Base-by-base conservation (phyloP, 2,888 invertebrate genomes). In the Chirona hameri region DNA sequence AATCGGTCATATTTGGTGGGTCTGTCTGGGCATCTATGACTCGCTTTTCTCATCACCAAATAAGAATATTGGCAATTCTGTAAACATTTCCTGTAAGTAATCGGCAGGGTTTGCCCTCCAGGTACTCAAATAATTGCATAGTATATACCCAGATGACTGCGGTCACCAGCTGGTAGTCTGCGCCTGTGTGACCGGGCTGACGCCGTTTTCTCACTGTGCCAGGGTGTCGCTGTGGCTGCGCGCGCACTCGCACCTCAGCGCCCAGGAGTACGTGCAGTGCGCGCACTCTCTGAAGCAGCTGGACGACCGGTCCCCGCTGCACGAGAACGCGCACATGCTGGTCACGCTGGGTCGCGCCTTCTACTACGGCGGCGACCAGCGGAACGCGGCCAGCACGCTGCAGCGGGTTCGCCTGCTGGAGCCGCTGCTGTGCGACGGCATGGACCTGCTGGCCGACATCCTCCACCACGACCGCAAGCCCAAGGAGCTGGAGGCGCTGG, bases 321-420 rank as follows among this genome's bases (percentile, higher is more conserved):
- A 92, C 84, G 92, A 93, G 86, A 94, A 93, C 87, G 91, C 91
- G 65, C 90, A 91, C 84, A 87, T 94, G 72, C 88, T 94, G 83
- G 91, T 92, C 0, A 90, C 91, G 81, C 91, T 94, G 86, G 95
- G 93, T 0, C 92, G 93, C 87, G 92, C 93, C 82, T 91, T 93
- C 86, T 92, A 93, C 87, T 92, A 91, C 86, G 90, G 92, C 85
- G 94, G 94, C 14, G 92, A 93, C 85, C 91, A 92, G 85, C 89
- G 90, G 72, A 91, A 91, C 86, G 93, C 95, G 0, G 88, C 93
- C 79, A 84, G 86, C 48, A 87, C 88, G 31, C 87, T 90, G 57
- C 88, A 88, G 83, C 86, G 88, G 86, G 90, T 91, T 0, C 89
- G 90, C 83, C 87, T 88, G 83, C 85, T 90, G 14, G 91, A 91